These are phyloP conservation scores for Tetramorium parvispinum DNA, from an alignment of 1,140 invertebrate genomes.

Conservation along the genomic window DNA sequence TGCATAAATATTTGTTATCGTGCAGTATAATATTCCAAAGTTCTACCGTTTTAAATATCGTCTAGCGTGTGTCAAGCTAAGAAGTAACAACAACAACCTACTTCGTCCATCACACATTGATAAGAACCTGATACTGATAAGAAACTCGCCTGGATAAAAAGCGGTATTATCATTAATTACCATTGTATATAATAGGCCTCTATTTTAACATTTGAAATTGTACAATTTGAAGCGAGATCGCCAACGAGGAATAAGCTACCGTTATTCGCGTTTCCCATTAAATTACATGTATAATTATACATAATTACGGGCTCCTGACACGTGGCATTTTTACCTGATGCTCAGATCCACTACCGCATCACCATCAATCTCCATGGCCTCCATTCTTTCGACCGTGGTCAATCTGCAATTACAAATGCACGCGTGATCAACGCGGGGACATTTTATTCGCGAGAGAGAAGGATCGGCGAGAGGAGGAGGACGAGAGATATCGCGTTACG, in stretches of 20 bases:
- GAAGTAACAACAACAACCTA: conserved; percentile 27
- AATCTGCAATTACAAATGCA: conserved; percentile 59
- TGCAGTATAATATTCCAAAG: background rate
- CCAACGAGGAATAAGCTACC: background rate
- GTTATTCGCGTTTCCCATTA: background rate
- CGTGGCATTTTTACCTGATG: conserved; percentile 87
- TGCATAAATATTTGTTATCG: background rate
- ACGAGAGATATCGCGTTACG: background rate
- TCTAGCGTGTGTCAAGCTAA: background rate
- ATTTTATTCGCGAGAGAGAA: background rate
- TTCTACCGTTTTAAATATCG: background rate
- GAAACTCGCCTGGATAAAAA: conserved; percentile 49
- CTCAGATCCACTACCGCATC: conserved; percentile 91
- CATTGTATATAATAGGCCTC: conserved; percentile 15
- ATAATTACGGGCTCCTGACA: background rate
- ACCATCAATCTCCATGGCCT: conserved; percentile 88
- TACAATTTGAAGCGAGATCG: background rate
- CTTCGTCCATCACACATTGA: conserved; percentile 33
- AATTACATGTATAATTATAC: background rate
- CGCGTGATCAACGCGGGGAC: conserved; percentile 48
- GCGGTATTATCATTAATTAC: conserved; percentile 47
- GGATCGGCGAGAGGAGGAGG: background rate
- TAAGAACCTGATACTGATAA: conserved; percentile 57
- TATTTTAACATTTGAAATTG: conserved; percentile 27
- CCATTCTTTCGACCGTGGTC: conserved; percentile 83